Evolutionary conservation across 1,140 invertebrate genomes (phyloP).

Genomic region (Bursaphelenchus mucronatus): DNA sequence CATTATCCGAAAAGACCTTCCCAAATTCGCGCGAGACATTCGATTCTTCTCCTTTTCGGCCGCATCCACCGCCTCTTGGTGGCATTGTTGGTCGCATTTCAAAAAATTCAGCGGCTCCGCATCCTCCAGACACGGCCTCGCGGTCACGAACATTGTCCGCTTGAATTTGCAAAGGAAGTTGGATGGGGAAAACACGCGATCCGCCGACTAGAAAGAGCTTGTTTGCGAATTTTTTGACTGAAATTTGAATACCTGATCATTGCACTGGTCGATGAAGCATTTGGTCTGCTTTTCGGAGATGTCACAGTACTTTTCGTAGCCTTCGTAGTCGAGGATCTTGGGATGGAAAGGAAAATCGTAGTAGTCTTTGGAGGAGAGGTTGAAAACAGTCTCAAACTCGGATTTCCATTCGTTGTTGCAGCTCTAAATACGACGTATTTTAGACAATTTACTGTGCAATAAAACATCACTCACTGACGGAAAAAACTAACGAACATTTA

Average conservation of each 20-base stretch:
- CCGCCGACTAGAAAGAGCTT: slow-evolving; percentile 43
- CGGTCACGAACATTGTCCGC: slow-evolving; percentile 42
- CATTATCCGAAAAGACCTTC: slow-evolving; percentile 44
- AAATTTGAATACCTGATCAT: slow-evolving; percentile 39
- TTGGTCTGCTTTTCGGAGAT: slow-evolving; percentile 55
- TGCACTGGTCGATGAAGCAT: slow-evolving; percentile 55
- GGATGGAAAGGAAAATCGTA: slow-evolving; percentile 60
- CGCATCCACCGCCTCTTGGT: slow-evolving; percentile 27
- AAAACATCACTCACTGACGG: too few relatives aligned
- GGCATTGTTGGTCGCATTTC: slow-evolving; percentile 58
- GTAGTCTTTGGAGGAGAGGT: slow-evolving; percentile 52
- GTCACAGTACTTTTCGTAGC: slow-evolving; percentile 51
- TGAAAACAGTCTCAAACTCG: slow-evolving; percentile 48
- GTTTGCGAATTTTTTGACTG: background rate
- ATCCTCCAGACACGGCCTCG: slow-evolving; percentile 49
- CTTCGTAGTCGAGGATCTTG: slow-evolving; percentile 46
- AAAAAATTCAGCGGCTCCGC: slow-evolving; percentile 58
- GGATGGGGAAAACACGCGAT: slow-evolving; percentile 59
- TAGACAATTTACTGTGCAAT: too few relatives aligned
- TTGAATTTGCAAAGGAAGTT: slow-evolving; percentile 60
- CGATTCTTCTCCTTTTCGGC: slow-evolving; percentile 16
- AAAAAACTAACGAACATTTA: too few relatives aligned
- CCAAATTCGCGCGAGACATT: slow-evolving; percentile 22
- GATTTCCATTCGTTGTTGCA: slow-evolving; percentile 53
- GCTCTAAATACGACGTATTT: slow-evolving; percentile 34